Percentiles rank a stretch among this genome's conserved stretches.
These are phyloP conservation scores for Brachymystax lenok DNA, from an alignment of 2,797 vertebrate species.

Conservation along the genomic window DNA sequence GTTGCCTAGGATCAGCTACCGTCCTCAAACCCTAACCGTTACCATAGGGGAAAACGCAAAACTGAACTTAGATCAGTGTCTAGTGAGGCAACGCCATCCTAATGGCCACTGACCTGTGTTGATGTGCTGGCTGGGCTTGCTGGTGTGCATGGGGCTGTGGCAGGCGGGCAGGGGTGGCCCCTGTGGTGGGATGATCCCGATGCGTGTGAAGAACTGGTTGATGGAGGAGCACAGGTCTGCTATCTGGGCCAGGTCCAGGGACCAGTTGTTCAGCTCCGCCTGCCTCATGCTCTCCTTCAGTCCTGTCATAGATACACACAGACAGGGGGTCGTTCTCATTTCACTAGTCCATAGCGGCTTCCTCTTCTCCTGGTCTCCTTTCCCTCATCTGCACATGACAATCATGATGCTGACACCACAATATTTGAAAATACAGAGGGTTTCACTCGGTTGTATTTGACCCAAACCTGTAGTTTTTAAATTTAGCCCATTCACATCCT, in stretches of 20 bases:
- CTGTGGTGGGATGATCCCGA: constrained; percentile 83
- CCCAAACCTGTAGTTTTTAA: too few species aligned
- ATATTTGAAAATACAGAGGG: too few species aligned
- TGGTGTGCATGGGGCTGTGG: constrained; percentile 79
- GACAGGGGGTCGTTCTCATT: neutral
- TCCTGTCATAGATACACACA: constrained; percentile 62
- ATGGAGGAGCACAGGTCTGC: constrained; percentile 88
- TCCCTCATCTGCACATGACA: too few species aligned
- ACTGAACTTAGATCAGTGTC: too few species aligned
- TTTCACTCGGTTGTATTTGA: too few species aligned
- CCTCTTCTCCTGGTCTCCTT: too few species aligned
- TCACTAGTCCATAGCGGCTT: neutral
- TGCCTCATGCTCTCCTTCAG: constrained; percentile 88
- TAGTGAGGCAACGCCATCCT: too few species aligned
- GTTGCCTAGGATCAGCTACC: neutral
- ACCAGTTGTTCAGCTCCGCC: constrained; percentile 88
- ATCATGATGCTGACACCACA: too few species aligned
- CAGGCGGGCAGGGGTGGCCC: constrained; percentile 69
- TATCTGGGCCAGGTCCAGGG: constrained; percentile 83
- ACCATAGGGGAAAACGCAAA: too few species aligned
- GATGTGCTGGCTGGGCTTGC: constrained; percentile 76
- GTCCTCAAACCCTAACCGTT: neutral
- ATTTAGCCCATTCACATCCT: too few species aligned
- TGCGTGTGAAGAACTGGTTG: constrained; percentile 87
- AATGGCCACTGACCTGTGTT: constrained; percentile 69